phyloP scores from a whole-genome alignment of 1,140 invertebrate genomes.

The Phocides pigmalion region DNA sequence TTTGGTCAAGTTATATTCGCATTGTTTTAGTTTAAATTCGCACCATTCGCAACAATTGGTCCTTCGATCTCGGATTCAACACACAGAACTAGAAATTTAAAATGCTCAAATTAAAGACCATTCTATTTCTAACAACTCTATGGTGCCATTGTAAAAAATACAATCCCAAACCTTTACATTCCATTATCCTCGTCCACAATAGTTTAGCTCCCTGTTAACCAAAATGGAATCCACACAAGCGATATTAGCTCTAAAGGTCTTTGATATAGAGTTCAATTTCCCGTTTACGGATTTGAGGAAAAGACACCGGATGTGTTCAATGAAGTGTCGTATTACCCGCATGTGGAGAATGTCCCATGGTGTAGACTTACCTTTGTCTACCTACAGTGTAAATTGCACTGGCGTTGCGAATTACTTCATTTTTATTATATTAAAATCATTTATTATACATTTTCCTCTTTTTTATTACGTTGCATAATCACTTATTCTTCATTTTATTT shows the following conservation, averaged over 20 bases:
- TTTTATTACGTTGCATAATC: too few relatives aligned
- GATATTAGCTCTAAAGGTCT: background rate
- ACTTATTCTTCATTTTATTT: too few relatives aligned
- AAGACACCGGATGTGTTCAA: slow-evolving; percentile 27
- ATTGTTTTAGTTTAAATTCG: too few relatives aligned
- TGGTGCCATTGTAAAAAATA: background rate
- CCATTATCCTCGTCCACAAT: slow-evolving; percentile 11
- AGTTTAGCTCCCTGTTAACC: background rate
- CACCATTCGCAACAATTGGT: too few relatives aligned
- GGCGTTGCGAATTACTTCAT: too few relatives aligned
- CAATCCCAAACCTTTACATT: background rate
- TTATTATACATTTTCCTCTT: too few relatives aligned
- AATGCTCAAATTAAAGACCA: background rate
- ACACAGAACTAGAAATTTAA: too few relatives aligned
- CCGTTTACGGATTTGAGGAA: background rate
- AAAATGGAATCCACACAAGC: background rate
- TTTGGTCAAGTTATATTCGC: too few relatives aligned
- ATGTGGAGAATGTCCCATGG: slow-evolving; percentile 31
- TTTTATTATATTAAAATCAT: too few relatives aligned
- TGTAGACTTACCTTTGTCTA: slow-evolving; percentile 20
- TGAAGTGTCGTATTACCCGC: slow-evolving; percentile 29
- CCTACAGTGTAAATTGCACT: slow-evolving; percentile 9
- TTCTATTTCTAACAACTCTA: background rate
- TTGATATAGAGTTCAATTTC: slow-evolving; percentile 1
- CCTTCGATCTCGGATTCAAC: too few relatives aligned